A percentile compares a stretch with the other conserved stretches of the same genome.
Evolutionary conservation across 2,113 vertebrate genomes (phyloP).

Genomic region (Mus pahari): DNA sequence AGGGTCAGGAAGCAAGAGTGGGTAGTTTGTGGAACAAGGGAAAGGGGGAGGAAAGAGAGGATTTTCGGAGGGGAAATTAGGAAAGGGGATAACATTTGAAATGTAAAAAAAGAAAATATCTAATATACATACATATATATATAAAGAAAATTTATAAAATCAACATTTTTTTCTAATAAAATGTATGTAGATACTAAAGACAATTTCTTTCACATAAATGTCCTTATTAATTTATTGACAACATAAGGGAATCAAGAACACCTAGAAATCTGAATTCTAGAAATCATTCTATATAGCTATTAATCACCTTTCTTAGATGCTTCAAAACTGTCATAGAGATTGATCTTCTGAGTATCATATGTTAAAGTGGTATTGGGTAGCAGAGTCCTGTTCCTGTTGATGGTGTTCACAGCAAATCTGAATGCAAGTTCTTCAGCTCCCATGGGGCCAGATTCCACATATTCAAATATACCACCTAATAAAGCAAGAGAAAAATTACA

Average conservation of each 20-base stretch:
- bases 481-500: conserved; percentile 55
- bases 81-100: too few relatives aligned
- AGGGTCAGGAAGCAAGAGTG: too few relatives aligned
- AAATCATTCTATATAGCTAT: conserved; percentile 42
- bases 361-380: conserved; percentile 99
- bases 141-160: not conserved
- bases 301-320: conserved; percentile 98
- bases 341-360: conserved; percentile 99
- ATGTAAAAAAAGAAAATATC: too few relatives aligned
- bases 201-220: not conserved
- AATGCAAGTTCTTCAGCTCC: conserved; percentile 99
- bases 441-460: conserved; percentile 96
- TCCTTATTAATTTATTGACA: not conserved
- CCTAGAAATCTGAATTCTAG: not conserved
- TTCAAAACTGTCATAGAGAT: conserved; percentile 99
- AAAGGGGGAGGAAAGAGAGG: too few relatives aligned
- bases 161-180: not conserved
- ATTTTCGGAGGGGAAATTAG: too few relatives aligned
- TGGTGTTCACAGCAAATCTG: conserved; percentile 99
- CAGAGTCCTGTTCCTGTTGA: conserved; percentile 99
- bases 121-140: too few relatives aligned
- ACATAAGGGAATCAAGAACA: not conserved
- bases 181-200: not conserved
- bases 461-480: conserved; percentile 98
- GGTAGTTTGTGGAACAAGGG: too few relatives aligned